Base-by-base conservation (phyloP, 2,113 vertebrate species). In the Salvelinus sp. region DNA sequence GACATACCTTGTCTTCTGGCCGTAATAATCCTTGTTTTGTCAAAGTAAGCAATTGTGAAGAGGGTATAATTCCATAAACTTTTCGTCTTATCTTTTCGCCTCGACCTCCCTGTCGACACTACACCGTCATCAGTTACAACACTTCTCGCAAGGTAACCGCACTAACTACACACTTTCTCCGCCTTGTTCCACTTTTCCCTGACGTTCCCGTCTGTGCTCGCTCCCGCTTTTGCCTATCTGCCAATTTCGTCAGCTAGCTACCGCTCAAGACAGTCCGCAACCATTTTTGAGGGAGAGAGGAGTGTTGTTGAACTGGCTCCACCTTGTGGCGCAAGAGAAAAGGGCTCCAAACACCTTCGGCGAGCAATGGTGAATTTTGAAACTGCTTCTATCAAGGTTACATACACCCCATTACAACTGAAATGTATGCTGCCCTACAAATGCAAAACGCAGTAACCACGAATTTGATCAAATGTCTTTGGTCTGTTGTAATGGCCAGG, bases 151-250 rank as follows among this genome's bases (percentile, higher is more conserved):
- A 68, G 30, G 64, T 66, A 66, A 3, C 28, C 4, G 12, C 62
- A 28, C 14, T 28, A 6, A 28, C 38, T 44, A 10, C 58, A 68
- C 28, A 27, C 23, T 28, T 16, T 28, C 27, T 54, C 22, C 44
- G 73, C 73, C 73, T 66, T 60, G 73, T 66, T 50, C 73, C 73
- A 74, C 63, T 68, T 68, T 18, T 68, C 66, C 73, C 62, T 50
- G 63, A 28, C 63, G 72, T 14, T 16, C 38, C 38, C 38, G 38
- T 12, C 7, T 64, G 12, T 20, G 48, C 69, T 71, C 69, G 57
- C 71, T 72, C 50, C 71, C 57, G 71, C 54, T 72, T 27, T 22
- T 22, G 30, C 30, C 30, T 68, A 14, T 23, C 23, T 66, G 72
- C 72, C 73, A 66, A 54, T 12, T 54, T 66, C 18, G 28, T 9